Evolutionary conservation across 2,888 invertebrate species (phyloP), one percentile per base, ranked within the genome.

Genomic region (Galerucella calmariensis): DNA sequence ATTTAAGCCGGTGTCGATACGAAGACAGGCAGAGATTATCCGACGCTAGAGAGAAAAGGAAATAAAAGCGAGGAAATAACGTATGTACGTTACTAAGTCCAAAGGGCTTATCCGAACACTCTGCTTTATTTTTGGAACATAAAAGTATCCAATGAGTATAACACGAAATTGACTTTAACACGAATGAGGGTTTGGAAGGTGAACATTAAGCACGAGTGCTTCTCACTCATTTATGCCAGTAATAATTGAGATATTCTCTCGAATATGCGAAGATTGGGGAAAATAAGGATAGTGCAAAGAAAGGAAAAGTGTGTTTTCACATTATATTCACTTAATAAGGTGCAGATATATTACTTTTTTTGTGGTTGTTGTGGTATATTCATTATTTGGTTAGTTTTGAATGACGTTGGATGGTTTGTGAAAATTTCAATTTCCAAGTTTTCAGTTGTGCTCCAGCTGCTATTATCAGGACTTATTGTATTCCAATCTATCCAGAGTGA

Each of bases 111-210:
- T 70, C 63, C 63, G 35, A 20, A 48, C 65, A 11, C 44, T 14
- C 14, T 51, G 70, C 65, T 65, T 53, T 58, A 71, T 56, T 63
- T 70, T 70, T 41, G 10, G 27, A 71, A 58, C 58, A 58, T 65
- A 53, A 65, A 56, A 27, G 16, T 65, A 71, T 71, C 71, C 71
- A 71, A 71, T 71, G 58, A 71, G 71, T 63, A 65, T 56, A 71
- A 71, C 65, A 65, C 56, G 71, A 46, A 41, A 71, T 71, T 71
- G 71, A 65, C 65, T 56, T 65, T 71, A 71, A 65, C 41, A 56
- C 46, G 71, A 41, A 62, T 6, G 41, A n/a, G 62, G 35, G n/a
- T 62, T 62, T 62, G 59, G 12, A 12, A 59, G 27, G 24, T 59
- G 27, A 59, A 24, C 27, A 59, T 59, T 59, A 59, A 27, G 59